A percentile compares a stretch with the other conserved stretches of the same genome.
These are phyloP conservation scores for Priocnemis perturbator DNA, from an alignment of 2,888 invertebrate genomes.

Conservation along the genomic window DNA sequence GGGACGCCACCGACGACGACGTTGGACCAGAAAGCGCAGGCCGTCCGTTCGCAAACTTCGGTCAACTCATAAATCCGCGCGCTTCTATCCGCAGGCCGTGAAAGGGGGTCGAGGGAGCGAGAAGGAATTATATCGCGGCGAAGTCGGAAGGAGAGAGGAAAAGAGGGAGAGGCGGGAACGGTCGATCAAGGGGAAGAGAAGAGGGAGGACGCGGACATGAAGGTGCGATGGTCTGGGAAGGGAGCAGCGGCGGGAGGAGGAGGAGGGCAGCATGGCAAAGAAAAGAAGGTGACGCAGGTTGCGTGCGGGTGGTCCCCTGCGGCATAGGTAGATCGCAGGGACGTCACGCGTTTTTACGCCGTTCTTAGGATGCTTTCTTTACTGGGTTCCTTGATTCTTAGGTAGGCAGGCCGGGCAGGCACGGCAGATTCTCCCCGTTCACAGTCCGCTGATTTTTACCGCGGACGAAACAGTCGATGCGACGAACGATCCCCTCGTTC, in stretches of 20 bases:
- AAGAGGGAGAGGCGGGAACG: neutral
- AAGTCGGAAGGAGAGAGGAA: neutral
- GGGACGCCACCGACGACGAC: conserved; percentile 36
- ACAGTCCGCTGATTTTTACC: too few relatives aligned
- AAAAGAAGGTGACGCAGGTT: conserved; percentile 60
- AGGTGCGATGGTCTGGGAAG: conserved; percentile 33
- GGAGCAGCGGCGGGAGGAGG: conserved; percentile 50
- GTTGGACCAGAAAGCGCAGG: conserved; percentile 40
- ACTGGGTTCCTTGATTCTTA: conserved; percentile 25
- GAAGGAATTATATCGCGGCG: neutral
- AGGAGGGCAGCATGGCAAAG: conserved; percentile 50
- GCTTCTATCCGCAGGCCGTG: conserved; percentile 30
- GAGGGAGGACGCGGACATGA: conserved; percentile 34
- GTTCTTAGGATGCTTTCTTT: conserved; percentile 49
- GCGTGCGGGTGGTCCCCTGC: conserved; percentile 72
- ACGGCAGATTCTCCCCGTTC: too few relatives aligned
- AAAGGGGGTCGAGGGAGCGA: conserved; percentile 16
- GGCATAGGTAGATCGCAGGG: conserved; percentile 63
- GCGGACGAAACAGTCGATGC: too few relatives aligned
- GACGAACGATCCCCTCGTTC: too few relatives aligned
- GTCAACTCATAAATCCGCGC: conserved; percentile 50
- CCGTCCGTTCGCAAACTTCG: conserved; percentile 46
- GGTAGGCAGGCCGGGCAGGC: neutral
- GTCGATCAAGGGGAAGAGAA: neutral
- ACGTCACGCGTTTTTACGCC: conserved; percentile 65